These are phyloP conservation scores for Luffia ferchaultella DNA, from an alignment of 2,888 invertebrate genomes.

Conservation along the genomic window DNA sequence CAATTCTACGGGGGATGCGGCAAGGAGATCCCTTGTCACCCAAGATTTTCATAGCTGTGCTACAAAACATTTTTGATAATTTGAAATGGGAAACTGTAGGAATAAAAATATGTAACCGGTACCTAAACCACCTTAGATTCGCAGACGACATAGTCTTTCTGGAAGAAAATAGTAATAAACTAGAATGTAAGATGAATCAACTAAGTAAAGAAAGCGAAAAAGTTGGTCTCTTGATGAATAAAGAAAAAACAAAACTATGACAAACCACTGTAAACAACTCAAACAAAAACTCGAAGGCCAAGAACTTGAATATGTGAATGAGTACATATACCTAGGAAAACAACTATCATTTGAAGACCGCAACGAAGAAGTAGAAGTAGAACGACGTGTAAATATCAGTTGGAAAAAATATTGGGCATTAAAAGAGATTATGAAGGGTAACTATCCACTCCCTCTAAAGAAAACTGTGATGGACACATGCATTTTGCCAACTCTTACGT, in stretches of 20 bases:
- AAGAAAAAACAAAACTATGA: not conserved
- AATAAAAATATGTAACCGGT: not conserved
- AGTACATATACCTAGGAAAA: too few relatives aligned
- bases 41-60: not conserved
- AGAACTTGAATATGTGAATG: not conserved
- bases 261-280: not conserved
- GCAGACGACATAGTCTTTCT: not conserved
- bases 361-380: not conserved
- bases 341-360: not conserved
- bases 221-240: not conserved
- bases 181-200: not conserved
- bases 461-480: not conserved
- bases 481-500: not conserved
- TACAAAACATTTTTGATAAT: not conserved
- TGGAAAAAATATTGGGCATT: not conserved
- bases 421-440: not conserved
- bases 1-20: not conserved
- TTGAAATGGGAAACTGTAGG: not conserved
- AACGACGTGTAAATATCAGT: not conserved
- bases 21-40: constrained; percentile 1
- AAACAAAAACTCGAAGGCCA: not conserved
- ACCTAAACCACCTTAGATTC: not conserved
- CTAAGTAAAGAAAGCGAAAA: not conserved
- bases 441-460: constrained; percentile 4
- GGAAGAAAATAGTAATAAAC: not conserved